A percentile compares a stretch with the other conserved stretches of the same genome.
phyloP scores from a whole-genome alignment of 2,797 vertebrate genomes.

The Ctenopoma multispine region DNA sequence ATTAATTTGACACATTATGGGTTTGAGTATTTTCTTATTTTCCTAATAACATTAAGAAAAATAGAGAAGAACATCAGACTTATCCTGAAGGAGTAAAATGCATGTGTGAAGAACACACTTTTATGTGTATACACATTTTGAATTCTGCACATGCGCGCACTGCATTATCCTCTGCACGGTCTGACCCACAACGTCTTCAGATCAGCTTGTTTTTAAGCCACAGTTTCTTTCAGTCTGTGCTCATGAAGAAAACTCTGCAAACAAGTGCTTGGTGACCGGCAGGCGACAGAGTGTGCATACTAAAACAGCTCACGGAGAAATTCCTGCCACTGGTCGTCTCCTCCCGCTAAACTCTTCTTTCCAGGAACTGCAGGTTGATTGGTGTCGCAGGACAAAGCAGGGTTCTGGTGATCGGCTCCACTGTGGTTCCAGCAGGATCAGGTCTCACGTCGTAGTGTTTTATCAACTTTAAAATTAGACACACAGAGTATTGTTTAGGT shows the following conservation, averaged over 20 bases:
- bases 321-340: neutral
- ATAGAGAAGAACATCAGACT: neutral
- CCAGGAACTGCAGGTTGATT: conserved; percentile 83
- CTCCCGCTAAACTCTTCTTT: conserved; percentile 55
- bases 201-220: neutral
- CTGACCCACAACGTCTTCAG: too few relatives aligned
- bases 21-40: too few relatives aligned
- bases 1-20: neutral
- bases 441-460: conserved; percentile 79
- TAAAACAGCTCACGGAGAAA: conserved; percentile 42
- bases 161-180: too few relatives aligned
- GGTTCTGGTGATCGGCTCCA: conserved; percentile 83
- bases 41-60: too few relatives aligned
- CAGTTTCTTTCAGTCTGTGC: conserved; percentile 16
- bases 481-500: neutral
- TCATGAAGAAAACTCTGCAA: conserved; percentile 1
- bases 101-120: too few relatives aligned
- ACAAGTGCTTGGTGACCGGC: conserved; percentile 24
- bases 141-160: neutral
- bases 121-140: neutral
- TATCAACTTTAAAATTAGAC: conserved; percentile 70
- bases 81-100: neutral
- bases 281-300: conserved; percentile 40
- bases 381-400: conserved; percentile 77
- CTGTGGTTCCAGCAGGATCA: conserved; percentile 76